Evolutionary conservation across 2,113 vertebrate genomes (phyloP).

Genomic region (Odontesthes bonariensis): DNA sequence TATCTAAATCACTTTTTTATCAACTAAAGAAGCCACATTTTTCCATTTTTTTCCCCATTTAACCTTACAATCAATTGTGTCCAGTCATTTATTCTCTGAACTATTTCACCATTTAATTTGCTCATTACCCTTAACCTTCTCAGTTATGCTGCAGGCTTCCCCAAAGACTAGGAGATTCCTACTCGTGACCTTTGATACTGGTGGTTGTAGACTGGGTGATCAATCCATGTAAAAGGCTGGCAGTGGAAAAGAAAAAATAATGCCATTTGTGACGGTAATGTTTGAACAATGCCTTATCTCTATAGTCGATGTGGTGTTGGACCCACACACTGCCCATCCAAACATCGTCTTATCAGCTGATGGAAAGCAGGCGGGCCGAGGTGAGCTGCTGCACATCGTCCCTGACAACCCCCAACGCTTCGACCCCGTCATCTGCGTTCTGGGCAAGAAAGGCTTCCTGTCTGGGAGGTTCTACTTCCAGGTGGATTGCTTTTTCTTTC

Average conservation of each 20-base stretch:
- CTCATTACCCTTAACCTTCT: too few species aligned
- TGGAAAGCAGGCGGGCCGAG: conserved; percentile 68
- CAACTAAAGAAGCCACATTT: not conserved
- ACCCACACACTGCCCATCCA: conserved; percentile 70
- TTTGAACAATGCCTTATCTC: not conserved
- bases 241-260: not conserved
- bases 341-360: conserved; percentile 74
- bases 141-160: not conserved
- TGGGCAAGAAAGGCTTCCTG: conserved; percentile 74
- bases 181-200: not conserved
- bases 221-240: not conserved
- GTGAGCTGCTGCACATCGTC: conserved; percentile 65
- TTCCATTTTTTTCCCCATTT: too few species aligned
- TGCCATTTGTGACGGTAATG: too few species aligned
- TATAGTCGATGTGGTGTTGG: conserved; percentile 71
- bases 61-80: too few species aligned
- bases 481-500: conserved; percentile 32
- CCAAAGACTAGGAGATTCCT: not conserved
- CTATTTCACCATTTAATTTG: too few species aligned
- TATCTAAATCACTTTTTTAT: not conserved
- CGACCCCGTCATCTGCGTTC: conserved; percentile 77
- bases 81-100: too few species aligned
- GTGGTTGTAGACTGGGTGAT: not conserved
- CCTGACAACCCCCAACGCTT: conserved; percentile 75
- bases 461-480: conserved; percentile 81